Conservation (phyloP, 2,888 invertebrate species). For the Dorcus hopei region DNA sequence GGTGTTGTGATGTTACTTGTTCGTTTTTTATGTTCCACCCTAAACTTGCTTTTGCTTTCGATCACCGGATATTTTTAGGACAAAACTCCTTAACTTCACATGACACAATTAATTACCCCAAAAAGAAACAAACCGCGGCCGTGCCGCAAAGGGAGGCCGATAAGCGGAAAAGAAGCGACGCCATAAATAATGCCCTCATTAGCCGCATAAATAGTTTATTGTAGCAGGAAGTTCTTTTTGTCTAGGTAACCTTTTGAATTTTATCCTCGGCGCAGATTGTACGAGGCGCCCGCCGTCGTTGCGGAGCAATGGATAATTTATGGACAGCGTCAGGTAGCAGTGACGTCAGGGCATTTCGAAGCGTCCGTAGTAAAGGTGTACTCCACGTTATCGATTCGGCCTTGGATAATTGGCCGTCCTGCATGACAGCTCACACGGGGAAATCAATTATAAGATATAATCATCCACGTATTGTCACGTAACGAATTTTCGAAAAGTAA, state of each 20-base stretch:
- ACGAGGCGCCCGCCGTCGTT: neutral
- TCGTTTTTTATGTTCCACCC: no score
- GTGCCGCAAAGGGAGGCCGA: no score
- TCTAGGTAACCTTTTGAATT: neutral
- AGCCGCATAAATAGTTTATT: no score
- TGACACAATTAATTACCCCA: no score
- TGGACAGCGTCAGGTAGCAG: neutral
- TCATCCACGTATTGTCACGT: constrained; percentile 13
- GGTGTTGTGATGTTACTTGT: no score
- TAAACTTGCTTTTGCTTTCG: no score
- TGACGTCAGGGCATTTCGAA: neutral
- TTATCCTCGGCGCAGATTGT: neutral
- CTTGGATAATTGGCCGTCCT: constrained; percentile 10
- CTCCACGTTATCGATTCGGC: constrained; percentile 8
- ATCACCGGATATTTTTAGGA: no score
- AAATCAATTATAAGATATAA: constrained; percentile 19
- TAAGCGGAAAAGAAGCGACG: no score
- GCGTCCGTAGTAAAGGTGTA: constrained; percentile 6
- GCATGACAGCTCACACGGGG: constrained; percentile 3
- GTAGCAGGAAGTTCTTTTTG: no score
- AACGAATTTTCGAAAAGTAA: constrained; percentile 4
- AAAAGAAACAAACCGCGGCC: no score
- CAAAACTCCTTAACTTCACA: no score
- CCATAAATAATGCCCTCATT: no score
- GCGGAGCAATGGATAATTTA: neutral